Conservation (phyloP, 2,113 vertebrate genomes). For the Scomber colias region DNA sequence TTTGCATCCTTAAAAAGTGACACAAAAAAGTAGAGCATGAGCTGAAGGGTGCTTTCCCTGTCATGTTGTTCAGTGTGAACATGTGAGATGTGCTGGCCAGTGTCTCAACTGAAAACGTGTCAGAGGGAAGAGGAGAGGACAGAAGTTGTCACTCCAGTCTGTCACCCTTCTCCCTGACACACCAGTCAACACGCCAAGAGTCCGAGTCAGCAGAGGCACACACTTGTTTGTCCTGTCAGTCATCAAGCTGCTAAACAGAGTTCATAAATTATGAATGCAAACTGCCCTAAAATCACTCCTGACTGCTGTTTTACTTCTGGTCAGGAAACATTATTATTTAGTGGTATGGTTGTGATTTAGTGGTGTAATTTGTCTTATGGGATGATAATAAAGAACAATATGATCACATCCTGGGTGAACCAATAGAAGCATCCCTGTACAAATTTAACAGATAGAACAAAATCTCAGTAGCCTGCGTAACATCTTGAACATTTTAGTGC, state of each 20-base stretch:
- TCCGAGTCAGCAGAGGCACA: conserved; percentile 48
- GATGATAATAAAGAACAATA: neutral
- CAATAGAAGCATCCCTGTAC: neutral
- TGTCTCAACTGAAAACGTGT: conserved; percentile 39
- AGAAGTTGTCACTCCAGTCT: conserved; percentile 54
- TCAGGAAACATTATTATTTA: conserved; percentile 1
- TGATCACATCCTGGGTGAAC: neutral
- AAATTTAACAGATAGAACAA: neutral
- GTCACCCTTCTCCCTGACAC: conserved; percentile 27
- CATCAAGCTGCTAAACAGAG: conserved; percentile 16
- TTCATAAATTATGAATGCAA: conserved; percentile 24
- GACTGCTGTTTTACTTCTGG: conserved; percentile 16
- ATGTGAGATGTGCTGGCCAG: conserved; percentile 15
- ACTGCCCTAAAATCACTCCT: conserved; percentile 21
- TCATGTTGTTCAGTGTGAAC: neutral
- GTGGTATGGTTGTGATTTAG: conserved; percentile 2
- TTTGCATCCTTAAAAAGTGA: no score
- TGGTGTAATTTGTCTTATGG: neutral
- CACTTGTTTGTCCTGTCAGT: conserved; percentile 36
- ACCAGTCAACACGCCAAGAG: conserved; percentile 32
- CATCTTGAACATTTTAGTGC: no score
- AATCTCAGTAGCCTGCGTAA: neutral
- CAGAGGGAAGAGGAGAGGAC: conserved; percentile 25
- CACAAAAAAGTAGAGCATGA: conserved; percentile 2
- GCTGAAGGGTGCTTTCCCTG: neutral